A percentile compares a stretch with the other conserved stretches of the same genome.
Conservation (phyloP, 2,797 vertebrate species). For the Crocodylus rhombifer region DNA sequence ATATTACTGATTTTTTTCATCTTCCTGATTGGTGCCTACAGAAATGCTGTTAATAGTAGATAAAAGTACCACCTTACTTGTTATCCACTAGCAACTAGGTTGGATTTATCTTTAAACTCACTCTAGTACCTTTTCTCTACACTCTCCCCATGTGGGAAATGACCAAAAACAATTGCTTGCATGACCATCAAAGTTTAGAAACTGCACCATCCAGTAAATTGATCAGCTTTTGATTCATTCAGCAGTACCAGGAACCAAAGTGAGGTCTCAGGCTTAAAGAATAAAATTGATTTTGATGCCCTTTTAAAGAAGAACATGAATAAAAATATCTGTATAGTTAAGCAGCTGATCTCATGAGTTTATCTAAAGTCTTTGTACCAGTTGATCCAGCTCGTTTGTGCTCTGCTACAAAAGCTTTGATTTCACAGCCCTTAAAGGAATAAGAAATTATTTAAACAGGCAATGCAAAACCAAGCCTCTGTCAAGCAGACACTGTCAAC, state of each 20-base stretch:
- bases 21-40: conserved; percentile 23
- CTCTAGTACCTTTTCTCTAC: not conserved
- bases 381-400: not conserved
- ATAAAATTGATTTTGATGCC: not conserved
- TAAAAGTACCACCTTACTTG: conserved; percentile 19
- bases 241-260: not conserved
- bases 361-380: not conserved
- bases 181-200: not conserved
- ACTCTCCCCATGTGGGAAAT: not conserved
- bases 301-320: not conserved
- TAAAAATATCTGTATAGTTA: not conserved
- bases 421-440: not conserved
- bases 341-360: not conserved
- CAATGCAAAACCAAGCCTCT: conserved; percentile 30
- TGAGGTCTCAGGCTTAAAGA: not conserved
- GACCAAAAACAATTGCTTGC: not conserved
- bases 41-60: not conserved
- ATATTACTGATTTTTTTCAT: not conserved
- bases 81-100: conserved; percentile 11
- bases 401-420: conserved; percentile 11
- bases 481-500: conserved; percentile 1
- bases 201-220: not conserved
- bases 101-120: not conserved
- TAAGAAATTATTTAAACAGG: conserved; percentile 36
- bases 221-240: not conserved